Evolutionary conservation across 2,888 invertebrate genomes (phyloP), one percentile per base, ranked within the genome.

Genomic region (Meganola albula): DNA sequence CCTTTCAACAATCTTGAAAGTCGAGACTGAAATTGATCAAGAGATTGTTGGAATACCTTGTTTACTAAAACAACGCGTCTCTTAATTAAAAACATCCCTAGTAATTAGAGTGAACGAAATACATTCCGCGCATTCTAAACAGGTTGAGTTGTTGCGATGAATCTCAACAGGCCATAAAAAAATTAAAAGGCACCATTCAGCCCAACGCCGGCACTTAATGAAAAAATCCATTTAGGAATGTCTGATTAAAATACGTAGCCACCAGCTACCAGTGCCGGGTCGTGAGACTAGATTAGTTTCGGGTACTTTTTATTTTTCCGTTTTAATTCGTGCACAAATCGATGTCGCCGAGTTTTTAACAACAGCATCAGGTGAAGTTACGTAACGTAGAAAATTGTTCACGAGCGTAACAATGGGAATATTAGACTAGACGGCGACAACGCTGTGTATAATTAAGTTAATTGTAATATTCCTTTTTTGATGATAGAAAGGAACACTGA

Each of bases 281-380:
- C 80, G 79, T 77, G 77, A 62, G 61, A 63, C 59, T 66, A 62
- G 68, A 84, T 84, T 83, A 68, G 83, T 74, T 78, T 72, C 75
- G 78, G 76, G 40, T 54, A 44, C 50, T 63, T 50, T 63, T 67
- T 64, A 66, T 73, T 77, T 77, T 73, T 70, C 66, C 62, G 58
- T 64, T 65, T 69, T 62, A 53, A 56, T 61, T 66, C 63, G 63
- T 60, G 53, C 51, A 54, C 58, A 63, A 65, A 70, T 68, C 59
- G 59, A 64, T 52, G 62, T 59, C 58, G 53, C 51, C 44, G 48
- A 51, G 55, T 63, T 63, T 63, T 56, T 46, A 31, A 13, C 12
- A 34, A 32, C 31, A 45, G 8, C 33, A 33, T 53, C 54, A 53
- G 47, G 50, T 51, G 45, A 24, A 24, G 26, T 45, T 49, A 42